Evolutionary conservation across 2,888 invertebrate species (phyloP).

Genomic region (Drosophila lacicola): DNA sequence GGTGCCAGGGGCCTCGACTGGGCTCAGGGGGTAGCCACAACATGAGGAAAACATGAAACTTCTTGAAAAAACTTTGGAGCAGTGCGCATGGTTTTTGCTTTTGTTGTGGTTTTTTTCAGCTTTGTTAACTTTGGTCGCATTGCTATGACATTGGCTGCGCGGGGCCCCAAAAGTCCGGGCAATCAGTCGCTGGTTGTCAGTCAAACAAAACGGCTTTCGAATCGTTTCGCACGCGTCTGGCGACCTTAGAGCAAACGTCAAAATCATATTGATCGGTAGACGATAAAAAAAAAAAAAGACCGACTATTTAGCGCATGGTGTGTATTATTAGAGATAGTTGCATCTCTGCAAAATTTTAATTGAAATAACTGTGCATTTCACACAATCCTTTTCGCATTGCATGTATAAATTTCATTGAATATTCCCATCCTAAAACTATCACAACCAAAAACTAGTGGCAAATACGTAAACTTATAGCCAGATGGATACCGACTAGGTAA

Average conservation of each 20-base stretch:
- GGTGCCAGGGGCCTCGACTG: no score
- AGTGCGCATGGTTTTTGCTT: slow-evolving; percentile 75
- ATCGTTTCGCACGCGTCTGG: slow-evolving; percentile 32
- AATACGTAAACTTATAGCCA: slow-evolving; percentile 70
- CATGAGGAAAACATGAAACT: slow-evolving; percentile 58
- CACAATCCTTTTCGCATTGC: slow-evolving; percentile 9
- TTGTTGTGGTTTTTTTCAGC: slow-evolving; percentile 76
- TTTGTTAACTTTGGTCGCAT: slow-evolving; percentile 82
- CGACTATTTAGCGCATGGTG: slow-evolving; percentile 62
- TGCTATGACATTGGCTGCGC: slow-evolving; percentile 80
- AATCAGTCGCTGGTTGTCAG: slow-evolving; percentile 76
- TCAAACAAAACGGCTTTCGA: slow-evolving; percentile 64
- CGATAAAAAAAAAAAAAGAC: neutral
- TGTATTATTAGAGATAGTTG: slow-evolving; percentile 45
- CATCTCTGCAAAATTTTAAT: neutral
- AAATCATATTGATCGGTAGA: slow-evolving; percentile 54
- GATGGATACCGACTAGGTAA: slow-evolving; percentile 76
- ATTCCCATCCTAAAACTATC: slow-evolving; percentile 17
- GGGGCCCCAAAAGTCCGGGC: slow-evolving; percentile 47
- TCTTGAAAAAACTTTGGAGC: slow-evolving; percentile 67
- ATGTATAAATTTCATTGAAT: slow-evolving; percentile 41
- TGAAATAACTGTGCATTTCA: neutral
- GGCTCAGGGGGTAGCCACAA: slow-evolving; percentile 10
- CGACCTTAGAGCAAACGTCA: slow-evolving; percentile 17
- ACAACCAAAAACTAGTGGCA: slow-evolving; percentile 58